Evolutionary conservation across 1,140 invertebrate species (phyloP), one percentile per base, ranked within the genome.

Genomic region (Steinernema khuongi): DNA sequence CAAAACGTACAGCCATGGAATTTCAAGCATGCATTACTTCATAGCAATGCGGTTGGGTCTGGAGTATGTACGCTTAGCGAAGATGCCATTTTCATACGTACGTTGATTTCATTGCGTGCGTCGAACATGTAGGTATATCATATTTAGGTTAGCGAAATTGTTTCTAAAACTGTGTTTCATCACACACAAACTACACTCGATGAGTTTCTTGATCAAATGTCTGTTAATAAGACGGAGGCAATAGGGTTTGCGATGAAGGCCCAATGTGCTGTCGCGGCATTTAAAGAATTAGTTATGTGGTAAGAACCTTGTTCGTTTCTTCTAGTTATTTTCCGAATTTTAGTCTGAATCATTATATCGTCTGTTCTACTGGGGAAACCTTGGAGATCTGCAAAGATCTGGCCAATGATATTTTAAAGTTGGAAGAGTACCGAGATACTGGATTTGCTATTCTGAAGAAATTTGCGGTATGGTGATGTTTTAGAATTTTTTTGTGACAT

Each of bases 171-270:
- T 72, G 90, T 91, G 74, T 96, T 97, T 86, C 93, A 97, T 86
- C 93, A 93, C 85, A 90, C 96, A 1, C 93, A 97, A 87, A 92
- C 91, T 79, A 91, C 94, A 86, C 90, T 97, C 87, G 92, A 94
- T 81, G 90, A 90, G 75, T 94, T 92, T 85, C 91, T 91, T 83
- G 94, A 96, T 82, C 92, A 92, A 90, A 92, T 95, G 82, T 86
- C 87, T 1, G 89, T 90, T 7, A 93, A 96, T 80, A 96, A 96
- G 85, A 93, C 92, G 82, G 94, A 93, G 84, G 77, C 66, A 1
- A 72, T 67, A 32, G n/a, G 1, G 17, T 36, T 32, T 33, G 77
- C 76, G 0, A 11, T 73, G 17, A 66, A 69, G n/a, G 76, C 75
- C 0, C 77, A 78, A 67, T 78, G 70, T 68, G 77, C 77, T 1